These are phyloP conservation scores for Odontomachus brunneus DNA, from an alignment of 1,140 invertebrate species.

Conservation along the genomic window DNA sequence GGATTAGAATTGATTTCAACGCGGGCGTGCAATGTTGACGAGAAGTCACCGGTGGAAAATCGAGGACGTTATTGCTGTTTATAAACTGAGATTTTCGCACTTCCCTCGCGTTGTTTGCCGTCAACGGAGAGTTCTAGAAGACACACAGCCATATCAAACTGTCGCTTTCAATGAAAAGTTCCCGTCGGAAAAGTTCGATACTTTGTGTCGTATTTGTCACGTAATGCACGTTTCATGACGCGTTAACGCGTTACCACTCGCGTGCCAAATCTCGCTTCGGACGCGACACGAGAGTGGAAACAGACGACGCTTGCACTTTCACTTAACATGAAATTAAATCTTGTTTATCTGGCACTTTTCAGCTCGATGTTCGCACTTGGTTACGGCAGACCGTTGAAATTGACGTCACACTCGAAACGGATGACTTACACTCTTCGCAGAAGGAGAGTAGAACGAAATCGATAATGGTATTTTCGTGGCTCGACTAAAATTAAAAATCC, in stretches of 20 bases:
- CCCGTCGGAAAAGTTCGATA: neutral
- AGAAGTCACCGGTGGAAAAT: constrained; percentile 40
- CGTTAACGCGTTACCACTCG: neutral
- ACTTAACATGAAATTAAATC: neutral
- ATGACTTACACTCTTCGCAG: neutral
- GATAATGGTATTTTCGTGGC: neutral
- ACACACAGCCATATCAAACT: neutral
- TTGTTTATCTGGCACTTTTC: neutral
- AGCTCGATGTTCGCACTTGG: neutral
- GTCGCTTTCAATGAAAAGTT: neutral
- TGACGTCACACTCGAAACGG: neutral
- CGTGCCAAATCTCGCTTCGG: neutral
- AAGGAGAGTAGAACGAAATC: neutral
- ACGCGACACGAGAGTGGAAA: neutral
- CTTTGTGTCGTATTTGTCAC: neutral
- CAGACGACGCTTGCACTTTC: neutral
- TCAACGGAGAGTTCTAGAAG: neutral
- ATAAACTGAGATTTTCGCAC: neutral
- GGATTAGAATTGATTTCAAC: constrained; percentile 58
- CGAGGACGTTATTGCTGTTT: constrained; percentile 27
- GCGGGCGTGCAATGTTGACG: constrained; percentile 29
- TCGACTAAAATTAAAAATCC: no score
- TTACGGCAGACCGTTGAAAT: constrained; percentile 29
- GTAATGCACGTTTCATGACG: neutral
- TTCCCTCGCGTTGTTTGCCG: neutral